Conservation (phyloP, 2,113 vertebrate genomes). For the Sorex araneus region DNA sequence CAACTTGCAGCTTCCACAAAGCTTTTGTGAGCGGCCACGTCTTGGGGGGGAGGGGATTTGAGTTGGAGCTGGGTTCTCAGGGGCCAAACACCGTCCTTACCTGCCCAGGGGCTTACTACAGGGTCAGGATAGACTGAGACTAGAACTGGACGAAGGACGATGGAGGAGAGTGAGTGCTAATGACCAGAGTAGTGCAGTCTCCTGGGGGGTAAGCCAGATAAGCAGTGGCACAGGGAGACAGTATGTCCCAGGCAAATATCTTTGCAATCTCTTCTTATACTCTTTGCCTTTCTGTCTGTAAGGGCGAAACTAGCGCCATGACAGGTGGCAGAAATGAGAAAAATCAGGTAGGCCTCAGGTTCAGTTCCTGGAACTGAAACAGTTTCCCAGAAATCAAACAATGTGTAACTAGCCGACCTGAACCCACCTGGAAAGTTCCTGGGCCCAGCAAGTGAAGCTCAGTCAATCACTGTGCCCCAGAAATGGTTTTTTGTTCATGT, state of each 20-base stretch:
- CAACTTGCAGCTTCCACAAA: neutral
- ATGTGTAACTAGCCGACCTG: too few species aligned
- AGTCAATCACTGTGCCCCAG: too few species aligned
- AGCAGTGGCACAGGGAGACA: neutral
- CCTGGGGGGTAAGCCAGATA: too few species aligned
- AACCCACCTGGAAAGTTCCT: too few species aligned
- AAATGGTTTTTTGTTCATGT: too few species aligned
- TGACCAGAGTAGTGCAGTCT: neutral
- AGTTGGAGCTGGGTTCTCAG: neutral
- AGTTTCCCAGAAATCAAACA: too few species aligned
- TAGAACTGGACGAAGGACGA: neutral
- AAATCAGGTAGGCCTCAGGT: too few species aligned
- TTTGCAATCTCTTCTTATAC: neutral
- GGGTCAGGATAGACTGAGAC: conserved; percentile 19
- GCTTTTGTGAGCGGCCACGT: neutral
- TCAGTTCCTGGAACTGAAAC: too few species aligned
- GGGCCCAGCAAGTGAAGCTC: too few species aligned
- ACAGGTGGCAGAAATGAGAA: too few species aligned
- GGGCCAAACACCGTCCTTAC: neutral
- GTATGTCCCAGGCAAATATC: neutral
- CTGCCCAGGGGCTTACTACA: neutral
- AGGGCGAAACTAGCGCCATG: too few species aligned
- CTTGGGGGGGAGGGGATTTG: neutral
- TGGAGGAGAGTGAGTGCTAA: neutral
- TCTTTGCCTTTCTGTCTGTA: neutral